phyloP scores from a whole-genome alignment of 2,797 vertebrate species.

The Pseudochirops cupreus region DNA sequence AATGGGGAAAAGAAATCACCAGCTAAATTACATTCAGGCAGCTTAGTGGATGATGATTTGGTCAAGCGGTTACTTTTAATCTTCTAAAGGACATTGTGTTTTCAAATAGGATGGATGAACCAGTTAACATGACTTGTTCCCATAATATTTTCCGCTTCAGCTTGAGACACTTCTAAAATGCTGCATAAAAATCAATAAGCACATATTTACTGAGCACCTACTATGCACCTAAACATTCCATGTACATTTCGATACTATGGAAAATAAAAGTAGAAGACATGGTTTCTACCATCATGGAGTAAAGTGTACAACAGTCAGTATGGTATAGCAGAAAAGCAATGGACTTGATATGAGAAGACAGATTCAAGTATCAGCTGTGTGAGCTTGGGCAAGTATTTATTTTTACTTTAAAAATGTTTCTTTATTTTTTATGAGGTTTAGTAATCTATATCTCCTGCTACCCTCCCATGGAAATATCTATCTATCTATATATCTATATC shows the following conservation, averaged over 20 bases:
- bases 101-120: neutral
- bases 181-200: neutral
- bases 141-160: neutral
- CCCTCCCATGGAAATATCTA: neutral
- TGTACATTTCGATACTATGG: neutral
- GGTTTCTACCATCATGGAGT: neutral
- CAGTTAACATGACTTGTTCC: neutral
- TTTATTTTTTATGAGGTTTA: neutral
- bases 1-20: conserved; percentile 2
- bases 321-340: neutral
- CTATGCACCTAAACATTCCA: neutral
- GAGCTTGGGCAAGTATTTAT: neutral
- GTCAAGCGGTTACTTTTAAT: neutral
- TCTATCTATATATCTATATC: neutral
- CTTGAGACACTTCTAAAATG: neutral
- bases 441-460: neutral
- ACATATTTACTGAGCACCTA: neutral
- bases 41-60: conserved; percentile 11
- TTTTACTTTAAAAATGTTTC: neutral
- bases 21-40: neutral
- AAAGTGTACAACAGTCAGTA: neutral
- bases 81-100: neutral
- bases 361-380: neutral
- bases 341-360: neutral
- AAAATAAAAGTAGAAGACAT: neutral